These are phyloP conservation scores for Volucella bombylans DNA, from an alignment of 2,888 invertebrate genomes.

Conservation along the genomic window DNA sequence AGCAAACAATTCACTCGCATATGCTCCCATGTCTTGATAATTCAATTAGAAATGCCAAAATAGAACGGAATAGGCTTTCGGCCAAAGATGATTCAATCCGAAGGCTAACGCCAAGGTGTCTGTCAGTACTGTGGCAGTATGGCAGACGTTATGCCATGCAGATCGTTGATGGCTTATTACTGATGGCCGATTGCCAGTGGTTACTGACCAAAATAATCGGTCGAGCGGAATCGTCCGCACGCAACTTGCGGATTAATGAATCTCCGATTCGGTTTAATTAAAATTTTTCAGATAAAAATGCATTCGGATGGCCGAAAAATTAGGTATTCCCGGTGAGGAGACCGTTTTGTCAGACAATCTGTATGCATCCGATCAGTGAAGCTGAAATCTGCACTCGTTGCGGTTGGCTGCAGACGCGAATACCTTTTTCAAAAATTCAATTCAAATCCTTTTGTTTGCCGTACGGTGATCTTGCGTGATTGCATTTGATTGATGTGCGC, in stretches of 20 bases:
- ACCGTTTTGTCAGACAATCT: conserved; percentile 54
- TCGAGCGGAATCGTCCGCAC: conserved; percentile 66
- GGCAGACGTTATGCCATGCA: conserved; percentile 10
- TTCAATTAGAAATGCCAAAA: conserved; percentile 56
- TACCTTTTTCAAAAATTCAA: conserved; percentile 40
- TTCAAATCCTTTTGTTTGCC: neutral
- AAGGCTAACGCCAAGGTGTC: neutral
- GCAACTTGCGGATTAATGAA: conserved; percentile 71
- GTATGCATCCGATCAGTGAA: conserved; percentile 60
- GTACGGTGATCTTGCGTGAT: conserved; percentile 54
- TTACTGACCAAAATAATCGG: conserved; percentile 60
- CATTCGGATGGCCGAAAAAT: conserved; percentile 63
- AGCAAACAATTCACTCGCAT: neutral
- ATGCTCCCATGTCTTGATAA: conserved; percentile 47
- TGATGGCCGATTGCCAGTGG: neutral
- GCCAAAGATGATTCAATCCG: conserved; percentile 7
- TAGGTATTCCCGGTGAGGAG: conserved; percentile 37
- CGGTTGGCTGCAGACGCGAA: conserved; percentile 57
- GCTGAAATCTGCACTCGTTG: conserved; percentile 51
- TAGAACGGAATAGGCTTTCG: conserved; percentile 44
- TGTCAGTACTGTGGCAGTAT: neutral
- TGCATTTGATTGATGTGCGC: conserved; percentile 16
- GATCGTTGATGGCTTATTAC: conserved; percentile 20
- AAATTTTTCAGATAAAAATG: conserved; percentile 52
- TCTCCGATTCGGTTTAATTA: conserved; percentile 59